Percentiles rank a stretch among this genome's conserved stretches.
These are phyloP conservation scores for Akabosia matsudoensis DNA, from an alignment of 1,140 invertebrate genomes.

Conservation along the genomic window DNA sequence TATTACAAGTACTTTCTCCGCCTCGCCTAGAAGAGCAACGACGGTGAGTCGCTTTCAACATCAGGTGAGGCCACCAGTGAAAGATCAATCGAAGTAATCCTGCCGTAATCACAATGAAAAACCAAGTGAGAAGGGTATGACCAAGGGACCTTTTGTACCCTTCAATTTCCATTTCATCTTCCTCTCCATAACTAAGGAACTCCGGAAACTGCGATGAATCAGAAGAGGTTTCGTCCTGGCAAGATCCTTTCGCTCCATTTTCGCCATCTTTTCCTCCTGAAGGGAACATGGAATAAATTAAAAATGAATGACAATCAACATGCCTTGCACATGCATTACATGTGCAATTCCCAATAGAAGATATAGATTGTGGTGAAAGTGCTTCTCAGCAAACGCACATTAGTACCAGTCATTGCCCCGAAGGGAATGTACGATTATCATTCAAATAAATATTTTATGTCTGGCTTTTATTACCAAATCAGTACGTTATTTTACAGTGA, in stretches of 20 bases:
- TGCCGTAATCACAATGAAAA: constrained; percentile 63
- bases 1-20: constrained; percentile 72
- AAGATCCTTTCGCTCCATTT: constrained; percentile 4
- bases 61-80: constrained; percentile 80
- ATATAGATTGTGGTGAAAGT: too few species aligned
- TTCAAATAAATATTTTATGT: too few species aligned
- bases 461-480: too few species aligned
- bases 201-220: constrained; percentile 47
- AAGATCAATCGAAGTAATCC: constrained; percentile 75
- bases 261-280: background rate
- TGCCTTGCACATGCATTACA: too few species aligned
- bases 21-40: constrained; percentile 66
- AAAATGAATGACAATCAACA: too few species aligned
- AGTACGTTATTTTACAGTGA: too few species aligned
- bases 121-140: constrained; percentile 59
- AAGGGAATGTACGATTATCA: too few species aligned
- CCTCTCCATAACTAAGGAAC: constrained; percentile 62
- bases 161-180: constrained; percentile 69
- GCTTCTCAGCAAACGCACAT: too few species aligned
- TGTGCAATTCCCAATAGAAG: too few species aligned
- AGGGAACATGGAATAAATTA: too few species aligned
- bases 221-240: constrained; percentile 33
- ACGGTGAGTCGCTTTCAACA: constrained; percentile 69
- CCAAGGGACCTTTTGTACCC: constrained; percentile 60
- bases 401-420: too few species aligned